Conservation (phyloP, 2,797 vertebrate genomes). For the Rhodeus uyekii region DNA sequence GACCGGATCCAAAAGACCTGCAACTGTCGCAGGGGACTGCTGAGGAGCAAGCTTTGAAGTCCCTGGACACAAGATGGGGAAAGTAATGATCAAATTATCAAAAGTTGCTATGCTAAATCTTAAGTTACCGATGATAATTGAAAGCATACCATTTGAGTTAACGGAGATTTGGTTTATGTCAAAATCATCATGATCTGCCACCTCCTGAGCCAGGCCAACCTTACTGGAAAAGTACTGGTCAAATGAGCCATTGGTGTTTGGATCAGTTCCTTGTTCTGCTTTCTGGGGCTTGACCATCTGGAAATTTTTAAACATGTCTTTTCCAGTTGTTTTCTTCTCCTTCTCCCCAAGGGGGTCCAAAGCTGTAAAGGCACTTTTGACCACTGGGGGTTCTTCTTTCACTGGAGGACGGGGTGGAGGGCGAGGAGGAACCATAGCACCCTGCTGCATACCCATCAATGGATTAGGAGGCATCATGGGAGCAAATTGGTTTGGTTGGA, state of each 20-base stretch:
- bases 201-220: conserved; percentile 79
- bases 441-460: conserved; percentile 62
- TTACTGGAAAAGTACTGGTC: conserved; percentile 82
- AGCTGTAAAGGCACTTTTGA: conserved; percentile 87
- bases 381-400: conserved; percentile 78
- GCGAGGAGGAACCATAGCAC: conserved; percentile 70
- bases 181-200: conserved; percentile 78
- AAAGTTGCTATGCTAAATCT: neutral
- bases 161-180: conserved; percentile 76
- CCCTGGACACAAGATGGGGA: conserved; percentile 65
- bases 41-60: conserved; percentile 67
- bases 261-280: conserved; percentile 70
- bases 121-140: neutral
- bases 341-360: conserved; percentile 93
- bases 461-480: conserved; percentile 54
- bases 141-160: conserved; percentile 68
- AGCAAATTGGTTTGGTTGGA: conserved; percentile 77
- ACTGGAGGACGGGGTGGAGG: conserved; percentile 81
- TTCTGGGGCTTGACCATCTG: conserved; percentile 86
- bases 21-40: conserved; percentile 56
- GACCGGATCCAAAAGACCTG: conserved; percentile 62
- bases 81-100: neutral
- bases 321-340: conserved; percentile 86
- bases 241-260: conserved; percentile 73
- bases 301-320: conserved; percentile 98